Evolutionary conservation across 1,140 invertebrate genomes (phyloP).

Genomic region (silkworm (Bombyx mori)): ASM3026992v2 NC_085118.1:8473501-8474000

Average conservation of each 20-base stretch:
- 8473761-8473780: conserved; percentile 95
- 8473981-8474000: no score
- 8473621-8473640: conserved; percentile 28
- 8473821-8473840: no score
- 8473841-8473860: no score
- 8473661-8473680: conserved; percentile 39
- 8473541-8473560: conserved; percentile 72
- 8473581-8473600: conserved; percentile 32
- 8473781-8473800: conserved; percentile 84
- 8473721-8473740: conserved; percentile 22
- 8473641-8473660: conserved; percentile 32
- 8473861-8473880: no score
- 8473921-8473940: no score
- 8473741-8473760: conserved; percentile 71
- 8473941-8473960: no score
- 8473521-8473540: conserved; percentile 87
- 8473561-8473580: conserved; percentile 37
- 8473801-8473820: no score
- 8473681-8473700: conserved; percentile 55
- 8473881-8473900: no score
- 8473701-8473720: conserved; percentile 50
- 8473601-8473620: conserved; percentile 16
- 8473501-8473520: conserved; percentile 77
- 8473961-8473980: no score
- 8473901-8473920: no score